Evolutionary conservation across 2,113 vertebrate genomes (phyloP), one percentile per base, ranked within the genome.

Genomic region (Callospermophilus lateralis): DNA sequence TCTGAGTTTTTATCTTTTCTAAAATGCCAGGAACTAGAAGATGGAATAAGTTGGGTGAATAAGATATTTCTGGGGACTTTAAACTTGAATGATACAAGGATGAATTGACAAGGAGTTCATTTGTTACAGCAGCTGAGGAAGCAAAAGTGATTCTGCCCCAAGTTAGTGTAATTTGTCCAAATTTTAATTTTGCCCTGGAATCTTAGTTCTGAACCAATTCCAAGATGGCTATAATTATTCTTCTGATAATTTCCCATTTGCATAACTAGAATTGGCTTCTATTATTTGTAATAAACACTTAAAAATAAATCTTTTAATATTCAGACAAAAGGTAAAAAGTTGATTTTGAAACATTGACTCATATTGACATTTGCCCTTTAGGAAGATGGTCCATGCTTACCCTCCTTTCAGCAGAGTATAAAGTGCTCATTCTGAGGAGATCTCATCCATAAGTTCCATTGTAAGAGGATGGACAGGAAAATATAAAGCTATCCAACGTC

Each of bases 231-330:
- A 3, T 95, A 9, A 74, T 81, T 73, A 68, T 81, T 79, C 12
- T 79, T 90, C 58, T 51, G 89, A 74, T 73, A 93, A 77, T 34
- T 85, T 84, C 1, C 16, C 8, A n/a, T 58, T 42, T 63, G 15
- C 12, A 83, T 73, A 88, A 81, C 67, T 55, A 85, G 17, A 93
- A 61, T 84, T 39, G 17, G 17, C 26, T 83, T 90, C 20, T 48
- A 45, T 76, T 97, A 94, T 94, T 91, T 93, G 22, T 26, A 86
- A 73, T 84, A 84, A 92, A 84, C 37, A 48, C 6, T 34, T 17
- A 58, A 84, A 74, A 86, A 89, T 79, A 85, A 53, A 85, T 73
- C 87, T 94, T 94, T 30, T 80, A 90, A 96, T 58, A 7, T 22
- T 58, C 55, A 4, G 6, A 65, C 10, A 89, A 83, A 87, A 83